A percentile compares a stretch with the other conserved stretches of the same genome.
phyloP scores from a whole-genome alignment of 2,113 vertebrate species.

The Ptychochromis oligacanthus region DNA sequence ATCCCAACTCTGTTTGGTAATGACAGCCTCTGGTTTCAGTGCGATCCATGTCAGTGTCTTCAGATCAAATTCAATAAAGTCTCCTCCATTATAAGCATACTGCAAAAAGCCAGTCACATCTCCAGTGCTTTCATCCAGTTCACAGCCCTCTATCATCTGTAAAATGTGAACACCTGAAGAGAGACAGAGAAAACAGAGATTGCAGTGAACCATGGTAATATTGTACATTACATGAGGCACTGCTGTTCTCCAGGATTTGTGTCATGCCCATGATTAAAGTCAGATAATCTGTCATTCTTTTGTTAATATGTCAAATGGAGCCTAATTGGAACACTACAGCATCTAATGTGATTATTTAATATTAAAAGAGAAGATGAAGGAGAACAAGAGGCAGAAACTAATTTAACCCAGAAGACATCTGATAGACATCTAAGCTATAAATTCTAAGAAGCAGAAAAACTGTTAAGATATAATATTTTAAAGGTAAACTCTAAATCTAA shows the following conservation, averaged over 20 bases:
- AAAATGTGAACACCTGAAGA: accelerated
- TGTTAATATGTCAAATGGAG: no score
- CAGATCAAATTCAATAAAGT: background rate
- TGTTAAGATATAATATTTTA: background rate
- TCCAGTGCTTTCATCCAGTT: background rate
- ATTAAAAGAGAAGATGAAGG: no score
- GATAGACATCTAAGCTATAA: no score
- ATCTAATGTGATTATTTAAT: no score
- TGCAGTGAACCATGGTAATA: background rate
- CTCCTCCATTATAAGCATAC: background rate
- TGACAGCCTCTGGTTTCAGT: background rate
- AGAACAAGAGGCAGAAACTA: no score
- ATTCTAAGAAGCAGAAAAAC: background rate
- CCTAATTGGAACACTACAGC: no score
- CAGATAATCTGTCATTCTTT: no score
- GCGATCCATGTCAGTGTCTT: background rate
- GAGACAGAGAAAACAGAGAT: background rate
- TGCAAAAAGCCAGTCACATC: background rate
- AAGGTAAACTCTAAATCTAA: background rate
- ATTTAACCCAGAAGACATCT: no score
- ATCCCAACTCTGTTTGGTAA: background rate
- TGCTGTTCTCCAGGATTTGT: no score
- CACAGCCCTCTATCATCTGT: background rate
- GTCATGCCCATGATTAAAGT: no score
- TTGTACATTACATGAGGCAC: no score